Evolutionary conservation across 1,140 invertebrate species (phyloP).

Genomic region (Conus ventricosus): DNA sequence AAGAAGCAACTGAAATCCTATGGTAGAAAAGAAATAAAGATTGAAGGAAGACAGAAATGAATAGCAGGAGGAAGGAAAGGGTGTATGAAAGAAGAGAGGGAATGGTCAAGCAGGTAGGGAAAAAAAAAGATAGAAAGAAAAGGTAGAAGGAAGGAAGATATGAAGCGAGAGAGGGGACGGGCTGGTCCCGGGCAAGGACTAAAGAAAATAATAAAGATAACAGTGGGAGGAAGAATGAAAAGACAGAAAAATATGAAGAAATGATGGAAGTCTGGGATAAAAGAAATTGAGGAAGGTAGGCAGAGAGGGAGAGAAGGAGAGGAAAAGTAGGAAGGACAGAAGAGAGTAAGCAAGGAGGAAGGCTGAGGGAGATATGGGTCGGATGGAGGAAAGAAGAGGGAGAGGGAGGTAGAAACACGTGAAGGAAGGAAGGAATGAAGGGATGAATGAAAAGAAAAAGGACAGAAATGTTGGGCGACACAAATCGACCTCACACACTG

Average conservation of each 20-base stretch:
- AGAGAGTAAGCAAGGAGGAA: too few species aligned
- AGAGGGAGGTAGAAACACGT: not conserved
- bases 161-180: conserved; percentile 2
- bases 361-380: too few species aligned
- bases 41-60: not conserved
- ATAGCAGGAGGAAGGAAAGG: too few species aligned
- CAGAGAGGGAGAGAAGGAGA: not conserved
- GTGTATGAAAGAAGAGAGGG: not conserved
- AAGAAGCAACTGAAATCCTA: too few species aligned
- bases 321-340: too few species aligned
- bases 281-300: not conserved
- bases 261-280: not conserved
- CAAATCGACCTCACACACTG: too few species aligned
- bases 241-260: not conserved
- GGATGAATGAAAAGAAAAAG: too few species aligned
- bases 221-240: not conserved
- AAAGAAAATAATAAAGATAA: not conserved
- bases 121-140: conserved; percentile 23
- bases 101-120: conserved; percentile 2
- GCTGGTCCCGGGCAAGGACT: too few species aligned
- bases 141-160: conserved; percentile 13
- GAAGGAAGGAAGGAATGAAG: too few species aligned
- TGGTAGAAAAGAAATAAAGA: not conserved
- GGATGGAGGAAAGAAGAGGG: not conserved
- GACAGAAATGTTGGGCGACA: too few species aligned